Evolutionary conservation across 2,797 vertebrate species (phyloP), one percentile per base, ranked within the genome.

Genomic region (Etheostoma nigrum): DNA sequence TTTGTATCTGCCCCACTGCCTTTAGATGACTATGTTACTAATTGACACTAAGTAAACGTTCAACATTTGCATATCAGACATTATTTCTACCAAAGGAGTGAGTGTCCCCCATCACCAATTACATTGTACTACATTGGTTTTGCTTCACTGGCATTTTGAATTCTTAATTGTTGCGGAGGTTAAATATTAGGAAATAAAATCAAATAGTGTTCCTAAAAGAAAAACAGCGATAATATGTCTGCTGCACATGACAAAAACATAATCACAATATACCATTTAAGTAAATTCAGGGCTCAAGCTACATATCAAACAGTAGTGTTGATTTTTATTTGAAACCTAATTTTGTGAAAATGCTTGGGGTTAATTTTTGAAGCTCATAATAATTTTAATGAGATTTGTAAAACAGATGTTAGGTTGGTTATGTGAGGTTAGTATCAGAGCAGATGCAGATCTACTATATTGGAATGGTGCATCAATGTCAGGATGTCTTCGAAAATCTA

Each of bases 121-220:
- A 10, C 21, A n/a, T 16, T 27, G 44, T 27, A 13, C 47, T 67
- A 53, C 36, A 60, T 21, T 44, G 9, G 36, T 42, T 61, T 15
- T 40, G 42, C 54, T 59, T 67, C 64, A 27, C 19, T 65, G 63
- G n/a, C 27, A 52, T 70, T 63, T 36, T 72, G 44, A 75, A 47
- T 54, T 67, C 21, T 42, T 58, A n/a, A 11, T 33, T 27, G 42
- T 15, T 6, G n/a, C n/a, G 27, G 4, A 61, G 44, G 42, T 69
- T 62, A 21, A 78, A 76, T 51, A 27, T n/a, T 0, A 67, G 36
- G 21, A 58, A 68, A 72, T 67, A 2, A 65, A 57, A 62, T 69
- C 44, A 45, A 62, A 61, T 10, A 13, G 40, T 45, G 14, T 54
- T 55, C 15, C 19, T 42, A 2, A n/a, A 80, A 47, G n/a, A 18